Base-by-base conservation (phyloP, 2,113 vertebrate genomes). In the Myrmecobius fasciatus region DNA sequence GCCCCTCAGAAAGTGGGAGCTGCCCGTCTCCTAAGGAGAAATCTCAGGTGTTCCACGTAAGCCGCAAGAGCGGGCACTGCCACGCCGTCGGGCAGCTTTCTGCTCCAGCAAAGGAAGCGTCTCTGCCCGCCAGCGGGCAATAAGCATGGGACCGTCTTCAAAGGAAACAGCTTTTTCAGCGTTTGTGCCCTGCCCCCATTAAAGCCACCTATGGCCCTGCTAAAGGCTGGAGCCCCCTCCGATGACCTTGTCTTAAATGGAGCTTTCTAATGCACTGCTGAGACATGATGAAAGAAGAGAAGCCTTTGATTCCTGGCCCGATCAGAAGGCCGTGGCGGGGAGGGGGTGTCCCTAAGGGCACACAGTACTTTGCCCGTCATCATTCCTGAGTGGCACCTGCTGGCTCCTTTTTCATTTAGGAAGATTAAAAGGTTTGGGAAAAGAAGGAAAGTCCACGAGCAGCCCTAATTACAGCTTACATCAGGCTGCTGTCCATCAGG, bases 391-490 rank as follows among this genome's bases (percentile, higher is more conserved):
- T 24, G 89, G 43, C 2, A 92, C 43, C 36, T 96, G 88, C 47
- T 92, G 0, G 11, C 3, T 28, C 89, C 47, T 52, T 90, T 49
- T 11, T 96, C 96, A 95, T 97, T 75, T n/a, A 52, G 94, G 36
- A 96, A 95, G 56, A 92, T 43, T 92, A 94, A 95, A 92, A 93
- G 31, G 49, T 52, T 90, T 97, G 94, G 89, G 43, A 91, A n/a
- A 93, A 92, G 46, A 54, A 96, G 24, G 89, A 28, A 60, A 60
- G 26, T 47, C 75, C 94, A 52, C 43, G 26, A 1, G 0, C 94
- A 31, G 56, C 75, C 97, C 96, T 46, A 95, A 93, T 96, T 49
- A 94, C 96, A 96, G 53, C 25, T 95, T 88, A 93, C 88, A 52
- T 25, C n/a, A 53, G 89, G 91, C 54, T 47, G 49, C n/a, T 51